Conservation (phyloP, 23 tunicate species). For the Oikopleura vanhoeffeni region DNA sequence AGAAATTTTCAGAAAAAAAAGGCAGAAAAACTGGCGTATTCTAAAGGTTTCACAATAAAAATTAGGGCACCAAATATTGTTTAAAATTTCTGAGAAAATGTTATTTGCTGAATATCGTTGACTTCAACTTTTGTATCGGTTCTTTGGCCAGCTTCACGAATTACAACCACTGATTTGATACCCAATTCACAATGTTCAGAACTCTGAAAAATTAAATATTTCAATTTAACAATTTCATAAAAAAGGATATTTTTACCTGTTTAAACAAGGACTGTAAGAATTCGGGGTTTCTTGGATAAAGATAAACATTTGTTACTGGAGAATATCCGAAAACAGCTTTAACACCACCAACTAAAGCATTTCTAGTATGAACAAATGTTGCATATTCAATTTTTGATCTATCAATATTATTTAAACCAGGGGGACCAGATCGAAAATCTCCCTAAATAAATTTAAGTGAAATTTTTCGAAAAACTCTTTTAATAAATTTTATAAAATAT, state of each 20-base stretch:
- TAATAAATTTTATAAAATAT: too few species aligned
- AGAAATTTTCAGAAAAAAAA: too few species aligned
- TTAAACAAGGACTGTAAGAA: background rate
- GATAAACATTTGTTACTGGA: background rate
- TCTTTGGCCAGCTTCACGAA: conserved; percentile 6
- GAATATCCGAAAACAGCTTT: background rate
- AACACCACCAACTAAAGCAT: background rate
- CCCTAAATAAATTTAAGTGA: background rate
- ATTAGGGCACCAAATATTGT: background rate
- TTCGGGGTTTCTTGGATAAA: background rate
- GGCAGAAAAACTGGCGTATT: too few species aligned
- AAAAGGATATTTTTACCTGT: background rate
- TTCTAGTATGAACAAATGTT: background rate
- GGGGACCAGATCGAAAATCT: background rate
- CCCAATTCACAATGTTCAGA: background rate
- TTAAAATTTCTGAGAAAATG: background rate
- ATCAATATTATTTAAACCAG: background rate
- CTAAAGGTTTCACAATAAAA: background rate
- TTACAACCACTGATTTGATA: background rate
- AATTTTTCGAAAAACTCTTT: too few species aligned
- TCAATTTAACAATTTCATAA: too few species aligned
- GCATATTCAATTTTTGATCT: background rate
- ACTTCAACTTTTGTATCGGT: background rate
- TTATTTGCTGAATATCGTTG: background rate
- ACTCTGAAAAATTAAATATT: too few species aligned